Evolutionary conservation across 2,113 vertebrate species (phyloP), one percentile per base, ranked within the genome.

Genomic region (Triplophysa siluroides): DNA sequence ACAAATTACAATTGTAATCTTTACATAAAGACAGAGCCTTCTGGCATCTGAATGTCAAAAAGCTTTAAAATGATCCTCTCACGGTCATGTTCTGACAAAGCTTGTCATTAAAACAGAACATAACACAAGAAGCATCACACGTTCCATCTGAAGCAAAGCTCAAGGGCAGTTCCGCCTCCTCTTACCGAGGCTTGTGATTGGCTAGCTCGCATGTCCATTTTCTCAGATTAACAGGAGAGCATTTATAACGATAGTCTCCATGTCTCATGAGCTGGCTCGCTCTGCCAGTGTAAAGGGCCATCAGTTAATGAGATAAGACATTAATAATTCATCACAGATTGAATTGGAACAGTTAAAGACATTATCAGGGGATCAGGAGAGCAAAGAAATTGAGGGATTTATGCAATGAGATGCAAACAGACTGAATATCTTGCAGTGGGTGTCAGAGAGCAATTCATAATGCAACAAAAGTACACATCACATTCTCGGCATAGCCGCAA

Each of bases 251-350:
- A 63, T 10, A 50, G 23, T 45, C n/a, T 75, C 16, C 56, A 4
- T 47, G 29, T 47, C 50, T 60, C 21, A 12, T 61, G 33, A 60
- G 33, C 58, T 8, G 29, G 19, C 21, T 76, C 16, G 0, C 60
- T 63, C 16, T 23, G 47, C 60, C 73, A 47, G 58, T 5, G 4
- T 47, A 75, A 75, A 75, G 41, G 66, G 67, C 58, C 21, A 13
- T 75, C 79, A 81, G 86, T 88, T 71, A 85, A 84, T 77, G 80
- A 19, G 61, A 29, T 78, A 83, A 72, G 79, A 73, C 45, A 82
- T 89, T 74, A 88, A 90, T 86, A 87, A 89, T 87, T 87, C 78
- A 89, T 69, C 85, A 84, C 79, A 78, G 85, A 86, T 86, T 81
- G 76, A 77, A 83, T 84, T 75, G 63, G 70, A 21, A 54, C 76